Evolutionary conservation across 64 coral and sea anemone genomes (phyloP), one percentile per base, ranked within the genome.

Genomic region (Pocillopora verrucosa): DNA sequence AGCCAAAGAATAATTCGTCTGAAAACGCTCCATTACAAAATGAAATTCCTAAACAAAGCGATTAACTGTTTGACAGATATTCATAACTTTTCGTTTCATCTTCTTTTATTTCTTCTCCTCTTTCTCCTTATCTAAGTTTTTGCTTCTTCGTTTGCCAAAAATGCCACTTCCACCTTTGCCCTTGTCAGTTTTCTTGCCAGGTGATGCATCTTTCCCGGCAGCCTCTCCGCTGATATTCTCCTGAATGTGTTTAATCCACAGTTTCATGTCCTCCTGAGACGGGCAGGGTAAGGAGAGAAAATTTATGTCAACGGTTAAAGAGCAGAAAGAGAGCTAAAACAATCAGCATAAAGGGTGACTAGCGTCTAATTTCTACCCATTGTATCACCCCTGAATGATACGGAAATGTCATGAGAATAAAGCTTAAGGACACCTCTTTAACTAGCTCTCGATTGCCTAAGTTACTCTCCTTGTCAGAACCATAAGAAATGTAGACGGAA

Each of bases 61-160:
- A 65, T 34, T 24, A 79, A 79, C 77, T 79, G 77, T 79, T 60
- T 79, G 17, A 77, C 75, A 85, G 82, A 68, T 68, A 56, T 41
- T 85, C 65, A 57, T 20, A 84, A 85, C 58, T 68, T 72, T 17
- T 37, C 57, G 26, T 41, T 67, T 57, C 3, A 5, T 36, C 10
- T 17, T 58, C 26, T 36, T 19, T 72, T 45, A 85, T 85, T 85
- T 85, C 34, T 72, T 72, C 36, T 85, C 82, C 17, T 77, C 75
- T 36, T 92, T 92, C 56, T 93, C 92, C 34, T 95, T 91, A 1
- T 95, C 94, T 24, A 96, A 76, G 80, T 96, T 92, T 77, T 94
- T 97, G 92, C 95, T 97, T 73, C 76, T 97, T 81, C 95, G 79
- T 35, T 97, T 97, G 15, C 90, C 93, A 84, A 97, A 97, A 38